Evolutionary conservation across 2,113 vertebrate species (phyloP).

Genomic region (Myiozetetes cayanensis): DNA sequence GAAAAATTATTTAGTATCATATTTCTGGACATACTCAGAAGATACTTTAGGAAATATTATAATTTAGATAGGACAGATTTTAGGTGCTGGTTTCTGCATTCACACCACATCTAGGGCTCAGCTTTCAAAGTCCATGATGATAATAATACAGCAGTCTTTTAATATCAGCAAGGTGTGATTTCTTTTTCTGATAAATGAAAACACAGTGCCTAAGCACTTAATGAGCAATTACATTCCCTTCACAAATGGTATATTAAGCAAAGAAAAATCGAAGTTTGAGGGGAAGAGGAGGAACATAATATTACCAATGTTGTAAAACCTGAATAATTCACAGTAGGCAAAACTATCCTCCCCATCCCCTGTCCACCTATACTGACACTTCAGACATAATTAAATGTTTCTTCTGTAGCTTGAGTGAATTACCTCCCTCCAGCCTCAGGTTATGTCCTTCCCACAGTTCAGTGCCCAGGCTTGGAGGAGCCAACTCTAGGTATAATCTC

Average conservation of each 20-base stretch:
- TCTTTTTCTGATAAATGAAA: background rate
- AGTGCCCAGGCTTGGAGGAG: background rate
- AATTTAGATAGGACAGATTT: background rate
- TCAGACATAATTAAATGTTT: background rate
- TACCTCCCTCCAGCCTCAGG: background rate
- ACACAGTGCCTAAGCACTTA: background rate
- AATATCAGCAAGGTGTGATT: background rate
- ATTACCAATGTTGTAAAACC: background rate
- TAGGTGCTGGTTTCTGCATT: background rate
- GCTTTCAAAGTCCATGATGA: background rate
- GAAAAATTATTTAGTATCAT: background rate
- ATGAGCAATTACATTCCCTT: background rate
- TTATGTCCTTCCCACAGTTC: background rate
- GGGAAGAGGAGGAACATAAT: background rate
- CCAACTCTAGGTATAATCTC: background rate
- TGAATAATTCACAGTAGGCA: background rate
- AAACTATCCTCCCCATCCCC: background rate
- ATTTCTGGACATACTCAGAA: background rate
- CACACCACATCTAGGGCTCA: background rate
- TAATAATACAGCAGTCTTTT: background rate
- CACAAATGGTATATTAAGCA: background rate
- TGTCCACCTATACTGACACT: background rate
- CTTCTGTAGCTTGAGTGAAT: background rate
- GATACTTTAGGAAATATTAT: background rate
- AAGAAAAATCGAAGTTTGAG: background rate